Percentiles rank a stretch among this genome's conserved stretches.
Conservation (phyloP, 2,113 vertebrate genomes). For the Passerina amoena region DNA sequence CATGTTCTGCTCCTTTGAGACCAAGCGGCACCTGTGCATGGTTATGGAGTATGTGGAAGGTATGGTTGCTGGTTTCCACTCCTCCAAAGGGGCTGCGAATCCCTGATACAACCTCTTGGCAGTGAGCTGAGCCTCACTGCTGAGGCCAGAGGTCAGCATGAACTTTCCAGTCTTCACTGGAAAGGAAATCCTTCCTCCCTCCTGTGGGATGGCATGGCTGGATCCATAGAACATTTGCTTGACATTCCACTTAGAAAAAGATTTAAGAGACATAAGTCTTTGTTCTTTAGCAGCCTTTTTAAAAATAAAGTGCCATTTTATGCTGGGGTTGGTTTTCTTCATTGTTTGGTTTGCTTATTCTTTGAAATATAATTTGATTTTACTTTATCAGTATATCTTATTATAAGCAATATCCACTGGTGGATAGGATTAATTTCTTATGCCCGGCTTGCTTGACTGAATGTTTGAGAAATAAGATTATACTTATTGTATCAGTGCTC, state of each 20-base stretch:
- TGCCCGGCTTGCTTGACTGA: not conserved
- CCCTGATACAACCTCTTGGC: not conserved
- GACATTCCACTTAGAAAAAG: not conserved
- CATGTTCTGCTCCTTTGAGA: constrained; percentile 99
- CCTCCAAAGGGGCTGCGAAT: not conserved
- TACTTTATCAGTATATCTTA: constrained; percentile 10
- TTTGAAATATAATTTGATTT: constrained; percentile 11
- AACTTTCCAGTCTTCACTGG: not conserved
- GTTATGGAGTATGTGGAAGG: constrained; percentile 99
- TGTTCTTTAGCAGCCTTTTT: not conserved
- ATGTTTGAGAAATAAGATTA: not conserved
- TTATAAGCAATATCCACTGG: not conserved
- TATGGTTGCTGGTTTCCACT: constrained; percentile 11
- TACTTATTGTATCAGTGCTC: not conserved
- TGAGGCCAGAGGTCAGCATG: not conserved
- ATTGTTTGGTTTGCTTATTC: not conserved
- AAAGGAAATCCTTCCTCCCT: not conserved
- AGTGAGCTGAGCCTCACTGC: not conserved
- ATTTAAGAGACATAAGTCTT: not conserved
- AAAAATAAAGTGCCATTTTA: not conserved
- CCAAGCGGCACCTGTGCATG: constrained; percentile 95
- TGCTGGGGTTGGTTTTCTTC: not conserved
- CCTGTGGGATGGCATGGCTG: not conserved
- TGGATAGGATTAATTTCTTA: constrained; percentile 39
- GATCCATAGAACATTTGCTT: not conserved